Conservation (phyloP, 2,888 invertebrate genomes). For the Thereva unica region DNA sequence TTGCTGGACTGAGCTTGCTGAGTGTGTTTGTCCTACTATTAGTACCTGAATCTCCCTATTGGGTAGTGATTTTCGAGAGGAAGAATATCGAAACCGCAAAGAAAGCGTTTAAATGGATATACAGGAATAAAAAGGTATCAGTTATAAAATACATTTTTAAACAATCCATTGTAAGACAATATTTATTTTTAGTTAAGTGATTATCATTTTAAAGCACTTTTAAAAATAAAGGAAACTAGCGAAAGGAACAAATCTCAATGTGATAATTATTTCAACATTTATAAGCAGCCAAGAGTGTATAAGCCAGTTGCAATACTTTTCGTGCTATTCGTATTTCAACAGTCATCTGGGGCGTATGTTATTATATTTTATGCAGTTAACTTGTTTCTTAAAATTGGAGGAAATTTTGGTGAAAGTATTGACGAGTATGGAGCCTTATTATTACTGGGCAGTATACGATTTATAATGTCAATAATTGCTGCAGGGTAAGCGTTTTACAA, state of each 20-base stretch:
- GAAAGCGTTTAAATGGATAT: conserved; percentile 59
- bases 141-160: no score
- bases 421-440: conserved; percentile 45
- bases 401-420: conserved; percentile 43
- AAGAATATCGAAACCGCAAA: conserved; percentile 52
- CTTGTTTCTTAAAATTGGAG: conserved; percentile 44
- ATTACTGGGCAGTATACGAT: conserved; percentile 50
- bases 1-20: conserved; percentile 52
- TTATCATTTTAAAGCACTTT: conserved; percentile 24
- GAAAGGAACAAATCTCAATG: background rate
- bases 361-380: conserved; percentile 61
- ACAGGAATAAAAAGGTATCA: conserved; percentile 54
- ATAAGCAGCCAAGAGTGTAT: conserved; percentile 53
- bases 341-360: conserved; percentile 63
- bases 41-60: conserved; percentile 64
- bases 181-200: conserved; percentile 32
- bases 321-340: conserved; percentile 61
- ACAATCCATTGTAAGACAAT: background rate
- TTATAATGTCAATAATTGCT: conserved; percentile 61
- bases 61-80: conserved; percentile 59
- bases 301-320: conserved; percentile 61
- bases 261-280: conserved; percentile 15
- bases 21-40: conserved; percentile 54
- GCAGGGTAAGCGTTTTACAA: conserved; percentile 48
- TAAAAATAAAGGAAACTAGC: conserved; percentile 2